phyloP scores from a whole-genome alignment of 2,797 vertebrate species.

The Philypnodon macrostomus region DNA sequence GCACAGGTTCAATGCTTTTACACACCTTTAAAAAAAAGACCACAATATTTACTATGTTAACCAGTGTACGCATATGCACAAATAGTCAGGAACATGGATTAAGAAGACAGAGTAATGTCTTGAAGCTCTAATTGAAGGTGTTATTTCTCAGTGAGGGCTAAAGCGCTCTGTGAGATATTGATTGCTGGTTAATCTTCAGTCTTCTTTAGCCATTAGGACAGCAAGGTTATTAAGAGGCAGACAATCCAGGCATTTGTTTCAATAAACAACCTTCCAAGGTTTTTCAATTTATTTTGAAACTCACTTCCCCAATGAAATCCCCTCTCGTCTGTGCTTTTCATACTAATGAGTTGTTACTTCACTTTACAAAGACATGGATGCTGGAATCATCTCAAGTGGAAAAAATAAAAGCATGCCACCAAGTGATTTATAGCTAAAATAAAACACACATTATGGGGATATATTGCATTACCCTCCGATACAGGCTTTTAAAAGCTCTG shows the following conservation, averaged over 20 bases:
- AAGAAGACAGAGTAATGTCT: slow-evolving; percentile 25
- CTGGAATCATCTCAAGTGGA: slow-evolving; percentile 17
- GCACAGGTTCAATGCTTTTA: slow-evolving; percentile 13
- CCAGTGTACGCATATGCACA: slow-evolving; percentile 25
- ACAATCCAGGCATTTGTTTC: slow-evolving; percentile 60
- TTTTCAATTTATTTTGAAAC: slow-evolving; percentile 53
- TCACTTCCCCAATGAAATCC: slow-evolving; percentile 56
- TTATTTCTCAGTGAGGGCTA: slow-evolving; percentile 58
- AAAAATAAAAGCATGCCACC: slow-evolving; percentile 25
- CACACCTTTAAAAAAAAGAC: slow-evolving; percentile 21
- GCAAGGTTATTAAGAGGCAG: slow-evolving; percentile 56
- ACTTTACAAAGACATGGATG: slow-evolving; percentile 31
- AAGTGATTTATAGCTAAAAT: slow-evolving; percentile 56
- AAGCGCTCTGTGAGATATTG: slow-evolving; percentile 60
- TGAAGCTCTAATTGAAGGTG: slow-evolving; percentile 54
- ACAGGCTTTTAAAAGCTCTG: slow-evolving; percentile 52
- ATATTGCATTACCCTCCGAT: slow-evolving; percentile 53
- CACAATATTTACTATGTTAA: slow-evolving; percentile 15
- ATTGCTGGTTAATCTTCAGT: slow-evolving; percentile 59
- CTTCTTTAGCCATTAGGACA: slow-evolving; percentile 62
- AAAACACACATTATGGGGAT: slow-evolving; percentile 60
- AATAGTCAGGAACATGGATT: slow-evolving; percentile 53
- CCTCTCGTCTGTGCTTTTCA: slow-evolving; percentile 38
- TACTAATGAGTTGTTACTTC: slow-evolving; percentile 51
- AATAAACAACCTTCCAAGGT: slow-evolving; percentile 52